Conservation (phyloP, 1,140 invertebrate genomes). For the Heliothis subflexa region DNA sequence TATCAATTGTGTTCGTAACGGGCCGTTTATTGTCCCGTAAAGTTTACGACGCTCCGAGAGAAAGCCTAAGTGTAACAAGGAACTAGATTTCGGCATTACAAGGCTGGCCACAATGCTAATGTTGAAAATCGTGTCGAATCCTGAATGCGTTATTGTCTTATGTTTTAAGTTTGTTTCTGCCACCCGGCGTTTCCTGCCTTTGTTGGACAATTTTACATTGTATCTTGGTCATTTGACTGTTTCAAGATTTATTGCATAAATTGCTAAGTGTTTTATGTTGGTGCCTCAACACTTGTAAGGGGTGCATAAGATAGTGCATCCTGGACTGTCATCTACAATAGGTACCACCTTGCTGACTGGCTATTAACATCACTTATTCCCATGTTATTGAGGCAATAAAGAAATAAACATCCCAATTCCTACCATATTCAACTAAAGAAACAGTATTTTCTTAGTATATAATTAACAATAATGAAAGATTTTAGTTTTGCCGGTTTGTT, state of each 20-base stretch:
- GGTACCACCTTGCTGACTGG: no score
- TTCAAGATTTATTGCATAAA: not conserved
- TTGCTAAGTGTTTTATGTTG: no score
- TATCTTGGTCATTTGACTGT: conserved; percentile 5
- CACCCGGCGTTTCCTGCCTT: conserved; percentile 61
- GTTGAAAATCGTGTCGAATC: conserved; percentile 64
- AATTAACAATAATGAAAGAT: no score
- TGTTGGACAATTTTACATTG: conserved; percentile 50
- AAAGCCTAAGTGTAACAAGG: conserved; percentile 18
- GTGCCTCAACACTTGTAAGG: no score
- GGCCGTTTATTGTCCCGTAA: conserved; percentile 18
- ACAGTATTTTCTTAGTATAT: no score
- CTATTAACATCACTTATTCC: no score
- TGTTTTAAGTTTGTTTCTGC: conserved; percentile 42
- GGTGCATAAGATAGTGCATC: no score
- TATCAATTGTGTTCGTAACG: conserved; percentile 22
- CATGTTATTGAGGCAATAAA: no score
- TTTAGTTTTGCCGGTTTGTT: no score
- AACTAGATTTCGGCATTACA: conserved; percentile 42
- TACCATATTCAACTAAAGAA: no score
- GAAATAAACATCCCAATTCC: no score
- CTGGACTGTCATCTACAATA: no score
- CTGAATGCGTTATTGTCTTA: conserved; percentile 61
- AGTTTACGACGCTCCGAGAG: conserved; percentile 13
- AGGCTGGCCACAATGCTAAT: conserved; percentile 33